Conservation (phyloP, 92 coral and sea anemone species). For the Heliopora coerulea region DNA sequence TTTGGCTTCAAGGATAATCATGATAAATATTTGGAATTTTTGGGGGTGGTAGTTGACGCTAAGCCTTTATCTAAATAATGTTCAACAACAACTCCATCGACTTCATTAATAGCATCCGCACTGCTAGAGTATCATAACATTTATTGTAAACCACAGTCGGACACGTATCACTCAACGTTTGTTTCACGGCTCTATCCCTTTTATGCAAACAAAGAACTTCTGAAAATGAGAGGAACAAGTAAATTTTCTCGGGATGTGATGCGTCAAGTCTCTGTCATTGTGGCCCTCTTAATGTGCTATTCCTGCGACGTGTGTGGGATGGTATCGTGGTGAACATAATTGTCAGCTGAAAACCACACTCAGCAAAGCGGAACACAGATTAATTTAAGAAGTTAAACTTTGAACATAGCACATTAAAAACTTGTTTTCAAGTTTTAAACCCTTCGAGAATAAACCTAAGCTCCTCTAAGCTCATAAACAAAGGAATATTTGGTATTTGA, state of each 20-base stretch:
- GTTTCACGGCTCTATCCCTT: no score
- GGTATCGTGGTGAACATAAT: background rate
- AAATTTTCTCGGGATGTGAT: background rate
- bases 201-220: no score
- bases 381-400: background rate
- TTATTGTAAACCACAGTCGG: no score
- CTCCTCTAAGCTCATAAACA: background rate
- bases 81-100: no score
- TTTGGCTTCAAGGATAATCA: no score
- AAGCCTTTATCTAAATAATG: no score
- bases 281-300: background rate
- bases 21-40: no score
- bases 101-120: no score
- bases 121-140: no score
- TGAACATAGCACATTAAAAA: slow-evolving; percentile 1
- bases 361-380: background rate
- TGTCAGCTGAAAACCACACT: background rate
- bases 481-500: background rate
- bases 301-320: background rate
- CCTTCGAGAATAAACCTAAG: background rate
- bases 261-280: background rate
- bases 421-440: background rate
- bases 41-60: no score
- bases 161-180: no score
- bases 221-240: background rate